Conservation (phyloP, 2,888 invertebrate species). For the Oscheius sp. region DNA sequence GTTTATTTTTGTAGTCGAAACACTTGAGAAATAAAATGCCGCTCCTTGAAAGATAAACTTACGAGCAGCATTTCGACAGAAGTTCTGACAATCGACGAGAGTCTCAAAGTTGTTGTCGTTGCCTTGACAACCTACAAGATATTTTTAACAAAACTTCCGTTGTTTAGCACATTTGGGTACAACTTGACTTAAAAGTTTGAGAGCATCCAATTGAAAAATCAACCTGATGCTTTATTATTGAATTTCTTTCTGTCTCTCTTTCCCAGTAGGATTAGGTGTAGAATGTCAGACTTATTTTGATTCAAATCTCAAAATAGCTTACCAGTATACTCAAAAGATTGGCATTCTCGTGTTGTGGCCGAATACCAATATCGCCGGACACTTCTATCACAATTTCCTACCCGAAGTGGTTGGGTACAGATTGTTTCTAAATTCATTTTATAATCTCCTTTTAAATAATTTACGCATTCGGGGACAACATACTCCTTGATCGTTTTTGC, state of each 20-base stretch:
- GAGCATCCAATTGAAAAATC: no score
- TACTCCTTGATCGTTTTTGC: conserved; percentile 60
- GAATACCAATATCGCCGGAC: conserved; percentile 61
- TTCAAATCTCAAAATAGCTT: neutral
- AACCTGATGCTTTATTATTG: no score
- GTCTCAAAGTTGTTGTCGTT: conserved; percentile 66
- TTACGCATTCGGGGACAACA: conserved; percentile 65
- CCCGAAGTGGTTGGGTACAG: conserved; percentile 59
- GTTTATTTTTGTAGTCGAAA: neutral
- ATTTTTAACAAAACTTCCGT: neutral
- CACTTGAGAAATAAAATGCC: no score
- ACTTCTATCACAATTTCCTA: conserved; percentile 60
- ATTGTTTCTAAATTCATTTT: conserved; percentile 54
- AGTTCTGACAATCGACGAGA: conserved; percentile 58
- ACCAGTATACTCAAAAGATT: conserved; percentile 61
- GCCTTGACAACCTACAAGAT: conserved; percentile 65
- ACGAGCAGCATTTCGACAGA: conserved; percentile 61
- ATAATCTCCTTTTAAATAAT: conserved; percentile 1
- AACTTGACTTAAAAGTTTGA: no score
- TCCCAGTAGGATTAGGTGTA: no score
- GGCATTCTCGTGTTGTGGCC: conserved; percentile 58
- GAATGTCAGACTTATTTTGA: neutral
- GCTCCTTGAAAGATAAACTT: conserved; percentile 21
- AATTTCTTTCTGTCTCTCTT: no score
- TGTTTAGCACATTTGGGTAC: no score